A percentile compares a stretch with the other conserved stretches of the same genome.
phyloP scores from a whole-genome alignment of 2,888 invertebrate genomes.

The Drosophila nigricruria region DNA sequence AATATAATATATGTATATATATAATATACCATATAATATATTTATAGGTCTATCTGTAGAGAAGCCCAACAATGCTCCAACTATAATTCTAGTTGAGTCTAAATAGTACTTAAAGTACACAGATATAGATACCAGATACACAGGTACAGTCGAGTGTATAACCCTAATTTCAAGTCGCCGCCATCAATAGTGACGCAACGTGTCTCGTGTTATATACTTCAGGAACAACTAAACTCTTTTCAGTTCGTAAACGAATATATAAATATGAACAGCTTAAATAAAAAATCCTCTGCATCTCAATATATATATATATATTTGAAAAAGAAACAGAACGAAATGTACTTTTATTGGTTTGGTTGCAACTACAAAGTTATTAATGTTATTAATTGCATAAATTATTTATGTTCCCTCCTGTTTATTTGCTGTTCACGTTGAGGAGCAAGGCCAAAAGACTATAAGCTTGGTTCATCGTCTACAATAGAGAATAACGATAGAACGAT shows the following conservation, averaged over 20 bases:
- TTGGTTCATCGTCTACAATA: constrained; percentile 60
- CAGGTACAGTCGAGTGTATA: neutral
- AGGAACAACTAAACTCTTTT: too few relatives aligned
- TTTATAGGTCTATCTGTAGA: neutral
- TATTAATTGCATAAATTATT: neutral
- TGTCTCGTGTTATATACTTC: too few relatives aligned
- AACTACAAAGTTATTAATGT: neutral
- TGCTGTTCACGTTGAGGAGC: constrained; percentile 51
- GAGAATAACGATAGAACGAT: neutral
- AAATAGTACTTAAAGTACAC: neutral
- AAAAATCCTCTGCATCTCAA: too few relatives aligned
- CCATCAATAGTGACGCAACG: neutral
- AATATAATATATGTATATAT: too few relatives aligned
- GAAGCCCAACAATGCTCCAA: neutral
- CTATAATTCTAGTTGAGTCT: neutral
- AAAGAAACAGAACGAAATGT: neutral
- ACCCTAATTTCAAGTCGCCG: neutral
- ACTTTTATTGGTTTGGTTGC: constrained; percentile 6
- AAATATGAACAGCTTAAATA: too few relatives aligned
- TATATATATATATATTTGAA: too few relatives aligned
- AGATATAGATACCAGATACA: too few relatives aligned
- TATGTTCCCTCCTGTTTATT: neutral
- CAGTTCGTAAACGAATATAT: neutral
- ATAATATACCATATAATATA: too few relatives aligned
- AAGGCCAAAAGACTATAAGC: constrained; percentile 63